Evolutionary conservation across 2,797 vertebrate species (phyloP), one percentile per base, ranked within the genome.

Genomic region (Phrynocephalus guinanensis): DNA sequence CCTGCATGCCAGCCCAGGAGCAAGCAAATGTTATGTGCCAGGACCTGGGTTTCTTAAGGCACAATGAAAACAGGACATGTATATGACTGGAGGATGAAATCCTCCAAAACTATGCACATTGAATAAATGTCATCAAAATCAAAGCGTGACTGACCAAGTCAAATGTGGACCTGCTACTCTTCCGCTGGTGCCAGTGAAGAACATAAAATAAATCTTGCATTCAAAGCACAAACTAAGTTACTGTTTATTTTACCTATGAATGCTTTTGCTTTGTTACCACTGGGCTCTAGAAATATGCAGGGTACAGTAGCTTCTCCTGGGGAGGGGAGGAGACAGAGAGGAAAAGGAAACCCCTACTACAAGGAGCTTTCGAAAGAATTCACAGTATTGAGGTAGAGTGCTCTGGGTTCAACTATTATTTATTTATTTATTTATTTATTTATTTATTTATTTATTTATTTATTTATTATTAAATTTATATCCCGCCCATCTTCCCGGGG

Each of bases 31-130:
- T 89, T 92, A 85, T 87, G 86, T 83, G 89, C 60, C 85, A 91
- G 89, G 16, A 70, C 89, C 90, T 90, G 88, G 84, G 60, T 89
- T 94, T 89, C 82, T 95, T 86, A 82, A 93, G 66, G 84, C 89
- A 89, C 70, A 91, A 92, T 30, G 82, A 90, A 77, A 90, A 67
- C 82, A 76, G 83, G 92, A 92, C 87, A 52, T 79, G 1, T 33
- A 87, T 88, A 87, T 92, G 88, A 85, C 79, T 82, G 89, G 67
- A 92, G 72, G 77, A 89, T 82, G 90, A 91, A 75, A 33, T 84
- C 91, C 87, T 20, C 3, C 2, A 71, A 72, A 70, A 48, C 33
- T 44, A 56, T 6, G 11, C 15, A 33, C 18, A 52, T 22, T 13
- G n/a, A 30, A 24, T 0, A 20, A 48, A 33, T 26, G 26, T 68